These are phyloP conservation scores for Enteromius mattozi DNA, from an alignment of 2,797 vertebrate species.

Conservation along the genomic window DNA sequence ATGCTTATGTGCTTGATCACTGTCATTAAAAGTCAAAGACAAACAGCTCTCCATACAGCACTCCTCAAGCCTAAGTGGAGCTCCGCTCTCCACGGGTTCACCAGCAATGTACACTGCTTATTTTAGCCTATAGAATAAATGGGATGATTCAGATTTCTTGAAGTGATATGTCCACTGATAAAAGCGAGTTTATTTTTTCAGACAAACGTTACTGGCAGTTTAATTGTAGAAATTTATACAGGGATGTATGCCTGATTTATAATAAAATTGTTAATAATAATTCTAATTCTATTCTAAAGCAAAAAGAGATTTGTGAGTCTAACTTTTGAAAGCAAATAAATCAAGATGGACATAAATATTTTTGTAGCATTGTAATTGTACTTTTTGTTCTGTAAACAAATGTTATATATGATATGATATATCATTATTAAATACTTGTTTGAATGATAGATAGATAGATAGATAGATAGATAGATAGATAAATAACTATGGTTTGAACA, in stretches of 20 bases:
- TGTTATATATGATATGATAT: neutral
- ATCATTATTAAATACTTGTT: neutral
- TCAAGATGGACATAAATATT: neutral
- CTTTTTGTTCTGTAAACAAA: neutral
- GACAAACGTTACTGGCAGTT: neutral
- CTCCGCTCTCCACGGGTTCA: neutral
- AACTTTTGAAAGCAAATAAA: neutral
- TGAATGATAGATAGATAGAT: neutral
- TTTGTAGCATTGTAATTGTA: neutral
- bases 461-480: neutral
- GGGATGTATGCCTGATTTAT: neutral
- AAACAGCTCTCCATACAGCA: conserved; percentile 28
- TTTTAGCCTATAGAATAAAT: conserved; percentile 4
- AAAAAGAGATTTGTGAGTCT: neutral
- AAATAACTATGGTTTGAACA: neutral
- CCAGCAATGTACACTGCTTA: neutral
- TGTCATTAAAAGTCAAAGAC: conserved; percentile 35
- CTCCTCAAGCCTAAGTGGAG: conserved; percentile 13
- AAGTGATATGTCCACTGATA: neutral
- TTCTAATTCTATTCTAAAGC: too few species aligned
- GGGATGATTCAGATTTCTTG: neutral
- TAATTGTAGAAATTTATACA: neutral
- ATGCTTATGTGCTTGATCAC: conserved; percentile 50
- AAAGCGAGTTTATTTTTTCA: neutral
- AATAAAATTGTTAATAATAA: neutral